Base-by-base conservation (phyloP, 2,113 vertebrate species). In the Atractosteus spatula region DNA sequence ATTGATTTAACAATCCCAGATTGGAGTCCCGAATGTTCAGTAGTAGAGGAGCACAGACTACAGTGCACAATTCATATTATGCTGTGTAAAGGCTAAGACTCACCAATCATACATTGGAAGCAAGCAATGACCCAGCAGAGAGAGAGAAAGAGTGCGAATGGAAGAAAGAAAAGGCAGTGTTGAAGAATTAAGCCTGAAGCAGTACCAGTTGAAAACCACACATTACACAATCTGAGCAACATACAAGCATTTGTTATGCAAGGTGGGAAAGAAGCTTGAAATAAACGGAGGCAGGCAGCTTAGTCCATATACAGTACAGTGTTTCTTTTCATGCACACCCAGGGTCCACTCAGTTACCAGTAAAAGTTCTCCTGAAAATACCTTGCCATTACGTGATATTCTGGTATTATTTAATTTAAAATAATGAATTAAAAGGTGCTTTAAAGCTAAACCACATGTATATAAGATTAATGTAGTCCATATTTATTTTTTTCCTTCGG, bases 51-150 rank as follows among this genome's bases (percentile, higher is more conserved):
- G 59, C 13, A 62, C 59, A 62, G 59, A 6, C 59, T 14, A 13
- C 59, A 62, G 10, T 29, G 29, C n/a, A 65, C n/a, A 65, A 29
- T 65, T 65, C 17, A 29, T 41, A 55, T 55, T 74, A 69, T 69
- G 69, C 71, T 55, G 66, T 78, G 62, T 70, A 56, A 41, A 81
- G 72, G 67, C 76, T 65, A 89, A 84, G 94, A 98, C 96, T 98
- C 96, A 99, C 97, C 97, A 94, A 94, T 92, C 88, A 94, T 89
- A 95, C 91, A 93, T 95, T 94, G 92, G 94, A 89, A 94, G 93
- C 90, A 95, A 95, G 93, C 87, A 91, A 89, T 85, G 94, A 93
- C 89, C 92, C 96, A 93, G 94, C 93, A 91, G 92, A 92, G 87
- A 86, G 75, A 76, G 69, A 92, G 84, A 88, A 87, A 89, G 87